Conservation (phyloP, 1,140 invertebrate genomes). For the Orussus abietinus region DNA sequence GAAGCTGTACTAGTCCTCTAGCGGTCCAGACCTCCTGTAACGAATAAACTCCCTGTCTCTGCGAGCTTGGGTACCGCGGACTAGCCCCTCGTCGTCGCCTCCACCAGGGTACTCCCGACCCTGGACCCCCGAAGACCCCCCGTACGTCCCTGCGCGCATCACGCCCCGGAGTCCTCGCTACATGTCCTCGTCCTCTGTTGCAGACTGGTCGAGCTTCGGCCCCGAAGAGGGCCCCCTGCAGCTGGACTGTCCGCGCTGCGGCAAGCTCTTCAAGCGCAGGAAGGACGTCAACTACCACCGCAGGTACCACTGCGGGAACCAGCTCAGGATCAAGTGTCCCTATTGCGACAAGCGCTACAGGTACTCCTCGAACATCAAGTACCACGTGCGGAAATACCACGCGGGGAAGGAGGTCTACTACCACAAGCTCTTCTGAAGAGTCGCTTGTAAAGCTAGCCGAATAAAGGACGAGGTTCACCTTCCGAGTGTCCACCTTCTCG, state of each 20-base stretch:
- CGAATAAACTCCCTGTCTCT: background rate
- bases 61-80: too few species aligned
- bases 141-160: background rate
- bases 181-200: background rate
- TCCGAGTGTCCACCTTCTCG: too few species aligned
- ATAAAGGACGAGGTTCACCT: too few species aligned
- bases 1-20: slow-evolving; percentile 30
- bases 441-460: too few species aligned
- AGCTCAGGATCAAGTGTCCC: slow-evolving; percentile 55
- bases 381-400: slow-evolving; percentile 38
- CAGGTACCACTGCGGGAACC: slow-evolving; percentile 55
- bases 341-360: slow-evolving; percentile 48
- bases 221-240: too few species aligned
- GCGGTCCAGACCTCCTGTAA: too few species aligned
- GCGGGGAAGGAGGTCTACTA: slow-evolving; percentile 40
- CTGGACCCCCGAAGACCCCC: slow-evolving; percentile 6
- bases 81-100: slow-evolving; percentile 7
- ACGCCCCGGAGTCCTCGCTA: background rate
- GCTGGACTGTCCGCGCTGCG: slow-evolving; percentile 37
- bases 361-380: slow-evolving; percentile 40
- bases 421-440: too few species aligned
- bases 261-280: slow-evolving; percentile 31
- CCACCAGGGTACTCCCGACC: background rate
- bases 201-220: background rate
- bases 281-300: slow-evolving; percentile 31